Evolutionary conservation across 1,140 invertebrate species (phyloP).

Genomic region (Apocrypta bakeri): DNA sequence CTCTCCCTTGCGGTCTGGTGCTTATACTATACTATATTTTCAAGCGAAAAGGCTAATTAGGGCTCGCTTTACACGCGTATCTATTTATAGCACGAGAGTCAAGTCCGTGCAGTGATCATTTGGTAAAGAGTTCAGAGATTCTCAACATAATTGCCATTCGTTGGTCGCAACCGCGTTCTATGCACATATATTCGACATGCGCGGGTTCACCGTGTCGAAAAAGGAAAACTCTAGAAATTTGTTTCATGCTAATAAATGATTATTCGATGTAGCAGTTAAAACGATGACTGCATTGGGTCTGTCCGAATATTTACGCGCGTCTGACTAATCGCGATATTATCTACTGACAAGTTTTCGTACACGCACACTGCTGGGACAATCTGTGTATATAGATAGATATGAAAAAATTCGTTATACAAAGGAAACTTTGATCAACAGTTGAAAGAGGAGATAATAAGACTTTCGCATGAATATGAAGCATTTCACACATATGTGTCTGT

Average conservation of each 20-base stretch:
- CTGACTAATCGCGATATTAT: neutral
- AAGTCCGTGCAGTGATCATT: conserved; percentile 36
- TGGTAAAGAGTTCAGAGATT: conserved; percentile 17
- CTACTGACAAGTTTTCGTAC: neutral
- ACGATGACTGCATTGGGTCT: neutral
- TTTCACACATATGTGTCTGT: too few relatives aligned
- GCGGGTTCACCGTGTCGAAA: neutral
- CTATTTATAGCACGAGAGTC: conserved; percentile 46
- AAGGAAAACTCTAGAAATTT: conserved; percentile 4
- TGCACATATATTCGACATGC: neutral
- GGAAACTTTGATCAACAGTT: too few relatives aligned
- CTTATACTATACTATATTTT: conserved; percentile 45
- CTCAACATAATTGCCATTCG: conserved; percentile 42
- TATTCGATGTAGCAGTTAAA: neutral
- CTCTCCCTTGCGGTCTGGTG: conserved; percentile 28
- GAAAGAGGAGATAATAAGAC: too few relatives aligned
- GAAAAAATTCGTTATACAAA: too few relatives aligned
- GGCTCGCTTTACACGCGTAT: conserved; percentile 48
- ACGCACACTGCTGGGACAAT: too few relatives aligned
- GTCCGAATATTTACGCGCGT: neutral
- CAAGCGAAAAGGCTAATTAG: conserved; percentile 52
- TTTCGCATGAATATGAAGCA: too few relatives aligned
- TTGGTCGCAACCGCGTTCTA: neutral
- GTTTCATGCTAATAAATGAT: neutral
- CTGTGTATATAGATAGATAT: too few relatives aligned